phyloP scores from a whole-genome alignment of 1,140 invertebrate species.

The Catajapyx aquilonaris region DNA sequence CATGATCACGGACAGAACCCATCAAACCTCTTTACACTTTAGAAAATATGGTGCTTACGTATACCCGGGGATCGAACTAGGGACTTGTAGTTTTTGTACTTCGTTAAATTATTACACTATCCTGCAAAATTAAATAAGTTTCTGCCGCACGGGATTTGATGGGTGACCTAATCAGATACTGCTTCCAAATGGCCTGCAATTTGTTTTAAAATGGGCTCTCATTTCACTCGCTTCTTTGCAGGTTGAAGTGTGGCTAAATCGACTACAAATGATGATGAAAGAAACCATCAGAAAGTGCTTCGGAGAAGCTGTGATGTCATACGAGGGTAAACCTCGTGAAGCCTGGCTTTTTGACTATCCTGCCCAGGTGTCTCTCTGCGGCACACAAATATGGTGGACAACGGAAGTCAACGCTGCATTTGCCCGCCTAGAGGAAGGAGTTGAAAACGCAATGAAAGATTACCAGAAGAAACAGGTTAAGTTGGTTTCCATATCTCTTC shows the following conservation, averaged over 20 bases:
- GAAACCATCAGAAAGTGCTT: constrained; percentile 59
- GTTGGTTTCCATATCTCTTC: not conserved
- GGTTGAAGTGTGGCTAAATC: constrained; percentile 85
- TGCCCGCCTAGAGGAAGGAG: constrained; percentile 71
- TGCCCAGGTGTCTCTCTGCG: constrained; percentile 79
- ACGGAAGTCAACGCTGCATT: constrained; percentile 84
- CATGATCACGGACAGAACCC: too few relatives aligned
- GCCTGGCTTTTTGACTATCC: constrained; percentile 92
- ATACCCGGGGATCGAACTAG: too few relatives aligned
- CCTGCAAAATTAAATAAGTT: too few relatives aligned
- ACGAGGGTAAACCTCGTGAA: constrained; percentile 86
- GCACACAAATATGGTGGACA: constrained; percentile 95
- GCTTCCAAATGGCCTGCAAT: too few relatives aligned
- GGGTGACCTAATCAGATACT: too few relatives aligned
- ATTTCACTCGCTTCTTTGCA: constrained; percentile 11
- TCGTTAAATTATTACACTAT: too few relatives aligned
- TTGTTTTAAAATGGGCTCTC: too few relatives aligned
- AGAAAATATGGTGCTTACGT: too few relatives aligned
- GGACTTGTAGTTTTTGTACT: too few relatives aligned
- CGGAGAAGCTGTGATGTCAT: constrained; percentile 59
- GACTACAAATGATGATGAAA: constrained; percentile 61
- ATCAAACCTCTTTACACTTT: too few relatives aligned
- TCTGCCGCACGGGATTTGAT: too few relatives aligned
- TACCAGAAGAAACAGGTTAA: constrained; percentile 81
- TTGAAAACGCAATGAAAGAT: constrained; percentile 89